Evolutionary conservation across 2,888 invertebrate species (phyloP).

Genomic region (Lucinisca nassula): DNA sequence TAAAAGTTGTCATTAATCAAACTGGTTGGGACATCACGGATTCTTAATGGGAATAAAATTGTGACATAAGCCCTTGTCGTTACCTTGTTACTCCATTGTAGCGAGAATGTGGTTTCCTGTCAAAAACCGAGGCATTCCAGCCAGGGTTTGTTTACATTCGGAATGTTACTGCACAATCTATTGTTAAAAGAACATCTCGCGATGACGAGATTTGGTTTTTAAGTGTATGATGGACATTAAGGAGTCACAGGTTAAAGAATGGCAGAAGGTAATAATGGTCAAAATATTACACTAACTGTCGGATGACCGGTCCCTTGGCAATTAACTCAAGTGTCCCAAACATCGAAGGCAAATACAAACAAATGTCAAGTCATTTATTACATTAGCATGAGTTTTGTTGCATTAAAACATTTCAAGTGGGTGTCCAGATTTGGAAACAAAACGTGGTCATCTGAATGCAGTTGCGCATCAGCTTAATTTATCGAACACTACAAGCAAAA

Average conservation of each 20-base stretch:
- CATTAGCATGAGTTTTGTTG: not conserved
- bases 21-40: not conserved
- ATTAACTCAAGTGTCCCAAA: constrained; percentile 2
- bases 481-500: not conserved
- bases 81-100: constrained; percentile 9
- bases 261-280: constrained; percentile 16
- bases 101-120: constrained; percentile 41
- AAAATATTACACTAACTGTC: constrained; percentile 4
- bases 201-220: constrained; percentile 17
- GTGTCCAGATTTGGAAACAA: constrained; percentile 6
- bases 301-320: constrained; percentile 10
- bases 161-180: constrained; percentile 3
- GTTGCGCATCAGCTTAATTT: not conserved
- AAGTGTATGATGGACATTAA: constrained; percentile 24
- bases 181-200: constrained; percentile 15
- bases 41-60: not conserved
- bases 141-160: constrained; percentile 12
- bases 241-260: constrained; percentile 13
- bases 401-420: constrained; percentile 11
- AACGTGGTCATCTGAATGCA: not conserved
- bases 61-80: constrained; percentile 11
- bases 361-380: constrained; percentile 16
- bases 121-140: constrained; percentile 17
- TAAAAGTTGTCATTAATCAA: not conserved
- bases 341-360: constrained; percentile 7